Evolutionary conservation across 1,140 invertebrate genomes (phyloP), one percentile per base, ranked within the genome.

Genomic region (Macrotrachela quadricornifera): DNA sequence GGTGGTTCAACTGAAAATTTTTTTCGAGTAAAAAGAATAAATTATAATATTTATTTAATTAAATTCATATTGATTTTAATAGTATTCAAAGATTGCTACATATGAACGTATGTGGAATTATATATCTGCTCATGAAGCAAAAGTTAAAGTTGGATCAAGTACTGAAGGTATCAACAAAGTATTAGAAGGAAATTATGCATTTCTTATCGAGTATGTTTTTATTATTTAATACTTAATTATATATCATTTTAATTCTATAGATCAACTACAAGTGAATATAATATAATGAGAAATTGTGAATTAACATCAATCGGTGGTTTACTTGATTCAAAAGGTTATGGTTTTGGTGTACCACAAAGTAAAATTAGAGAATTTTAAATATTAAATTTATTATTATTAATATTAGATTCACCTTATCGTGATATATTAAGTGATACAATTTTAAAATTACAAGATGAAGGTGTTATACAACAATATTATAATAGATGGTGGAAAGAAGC

Each of bases 21-120:
- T 48, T 57, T 56, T 51, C 21, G 49, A 38, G 51, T 55, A 51
- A 45, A 14, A n/a, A n/a, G n/a, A n/a, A n/a, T 49, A 55, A 10
- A 44, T 10, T 44, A 2, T 4, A 2, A 9, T 18, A 44, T 44
- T 44, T 44, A n/a, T 44, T 9, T 15, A 18, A 4, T 44, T 9
- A 44, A 2, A 44, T 4, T 18, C n/a, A 44, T 4, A 44, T 44
- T n/a, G 17, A 44, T 18, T n/a, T 52, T 53, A 58, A 4, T 70
- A 85, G 82, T 77, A 78, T 64, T 87, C 84, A 2, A 82, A 85
- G 64, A 84, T 87, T 57, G 76, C 77, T 42, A 76, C 85, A 9
- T 87, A 90, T 68, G 80, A 78, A 62, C 80, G 83, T 65, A 90
- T 91, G 86, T 90, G 84, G 83, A 81, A 87, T 61, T 88, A 82